Evolutionary conservation across 2,797 vertebrate species (phyloP), one percentile per base, ranked within the genome.

Genomic region (Amblyraja radiata): DNA sequence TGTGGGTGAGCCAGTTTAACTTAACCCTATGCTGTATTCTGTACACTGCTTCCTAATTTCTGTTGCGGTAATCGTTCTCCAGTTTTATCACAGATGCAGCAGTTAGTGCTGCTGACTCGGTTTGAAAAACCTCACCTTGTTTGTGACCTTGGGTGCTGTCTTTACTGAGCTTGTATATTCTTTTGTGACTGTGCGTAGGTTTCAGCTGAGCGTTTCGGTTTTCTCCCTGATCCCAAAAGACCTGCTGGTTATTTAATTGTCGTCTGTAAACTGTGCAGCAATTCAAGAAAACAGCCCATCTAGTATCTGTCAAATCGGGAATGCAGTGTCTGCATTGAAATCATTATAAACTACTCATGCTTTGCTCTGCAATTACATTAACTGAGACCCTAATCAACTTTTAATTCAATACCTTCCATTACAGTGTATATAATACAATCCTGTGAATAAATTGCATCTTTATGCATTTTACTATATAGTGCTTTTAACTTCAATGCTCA

Each of bases 301-400:
- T 74, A 73, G 10, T n/a, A 76, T 58, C 68, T 92, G 39, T 92
- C 14, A 13, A 76, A n/a, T 32, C 54, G 84, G 63, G 54, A 92
- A 92, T 54, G 6, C 65, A 74, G 23, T 92, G 36, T 76, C 25
- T 18, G 39, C 1, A 8, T 74, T 73, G 8, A 71, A 90, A 39
- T 46, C 0, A 76, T 54, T 23, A 54, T 76, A 74, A 92, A 76
- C 71, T 92, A n/a, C 6, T 76, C 71, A 46, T 74, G 25, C 39
- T 76, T 92, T 92, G 25, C 23, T 88, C 21, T 92, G 71, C 90
- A 92, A 46, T 88, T 65, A 21, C 36, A 21, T 88, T 68, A 21
- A 18, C 36, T 91, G 11, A 73, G 9, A 21, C 36, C 32, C 68
- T 58, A 74, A 92, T 76, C 90, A 92, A 46, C 25, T 58, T 76